Percentiles rank a stretch among this genome's conserved stretches.
These are phyloP conservation scores for Acrocephalus scirpaceus DNA, from an alignment of 2,797 vertebrate genomes.

Conservation along the genomic window DNA sequence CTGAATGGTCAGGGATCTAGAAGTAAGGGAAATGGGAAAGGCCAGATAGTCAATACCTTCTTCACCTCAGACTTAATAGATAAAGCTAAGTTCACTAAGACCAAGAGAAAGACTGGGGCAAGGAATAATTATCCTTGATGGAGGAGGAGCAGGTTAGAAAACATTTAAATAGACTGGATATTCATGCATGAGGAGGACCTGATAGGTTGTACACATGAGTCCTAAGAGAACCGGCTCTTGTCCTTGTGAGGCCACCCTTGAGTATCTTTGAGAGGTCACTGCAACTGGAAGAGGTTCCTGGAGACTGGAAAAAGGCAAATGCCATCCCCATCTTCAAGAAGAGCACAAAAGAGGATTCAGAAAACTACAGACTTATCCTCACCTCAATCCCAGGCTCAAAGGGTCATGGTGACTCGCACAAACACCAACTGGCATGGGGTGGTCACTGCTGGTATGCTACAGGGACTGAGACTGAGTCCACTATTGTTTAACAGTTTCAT, in stretches of 20 bases:
- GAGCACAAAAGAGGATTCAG: background rate
- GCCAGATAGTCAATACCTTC: background rate
- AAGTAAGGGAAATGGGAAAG: background rate
- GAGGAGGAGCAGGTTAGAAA: background rate
- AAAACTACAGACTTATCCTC: background rate
- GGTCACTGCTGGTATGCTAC: background rate
- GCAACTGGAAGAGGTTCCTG: background rate
- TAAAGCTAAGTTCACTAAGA: background rate
- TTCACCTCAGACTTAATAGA: background rate
- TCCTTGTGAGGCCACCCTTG: background rate
- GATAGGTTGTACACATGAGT: background rate
- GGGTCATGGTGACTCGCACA: background rate
- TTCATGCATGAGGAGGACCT: background rate
- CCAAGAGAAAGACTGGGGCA: background rate
- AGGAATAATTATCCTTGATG: background rate
- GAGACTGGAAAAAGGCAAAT: background rate
- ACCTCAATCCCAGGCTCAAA: background rate
- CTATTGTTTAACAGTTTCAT: background rate
- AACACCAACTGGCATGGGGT: background rate
- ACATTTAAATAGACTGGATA: background rate
- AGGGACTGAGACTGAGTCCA: background rate
- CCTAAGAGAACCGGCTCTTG: background rate
- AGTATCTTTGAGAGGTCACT: background rate
- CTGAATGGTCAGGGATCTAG: background rate
- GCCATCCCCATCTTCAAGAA: background rate